Evolutionary conservation across 1,140 invertebrate species (phyloP).

Genomic region (Lucilia cuprina): DNA sequence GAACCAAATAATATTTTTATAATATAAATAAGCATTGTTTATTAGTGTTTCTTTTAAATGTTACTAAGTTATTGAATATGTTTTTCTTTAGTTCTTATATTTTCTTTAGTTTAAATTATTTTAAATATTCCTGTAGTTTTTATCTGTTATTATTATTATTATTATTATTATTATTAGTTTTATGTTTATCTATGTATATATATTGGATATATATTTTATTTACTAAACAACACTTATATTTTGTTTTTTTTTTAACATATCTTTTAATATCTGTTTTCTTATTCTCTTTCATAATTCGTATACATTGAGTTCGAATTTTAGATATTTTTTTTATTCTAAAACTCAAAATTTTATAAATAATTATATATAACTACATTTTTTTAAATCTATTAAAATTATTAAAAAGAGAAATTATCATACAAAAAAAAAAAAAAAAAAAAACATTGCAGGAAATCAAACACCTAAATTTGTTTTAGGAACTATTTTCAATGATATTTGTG

Average conservation of each 20-base stretch:
- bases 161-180: too few relatives aligned
- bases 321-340: not conserved
- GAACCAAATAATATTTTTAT: not conserved
- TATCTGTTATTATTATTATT: slow-evolving; percentile 2
- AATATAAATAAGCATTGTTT: not conserved
- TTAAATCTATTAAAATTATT: not conserved
- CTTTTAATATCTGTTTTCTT: not conserved
- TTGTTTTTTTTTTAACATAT: not conserved
- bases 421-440: not conserved
- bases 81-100: not conserved
- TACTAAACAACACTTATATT: slow-evolving; percentile 27
- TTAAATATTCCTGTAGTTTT: slow-evolving; percentile 30
- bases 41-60: not conserved
- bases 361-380: too few relatives aligned
- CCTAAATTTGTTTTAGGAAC: slow-evolving; percentile 5
- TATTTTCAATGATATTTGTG: slow-evolving; percentile 13
- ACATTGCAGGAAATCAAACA: not conserved
- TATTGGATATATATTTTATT: not conserved
- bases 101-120: not conserved
- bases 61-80: slow-evolving; percentile 21
- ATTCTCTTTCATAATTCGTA: slow-evolving; percentile 8
- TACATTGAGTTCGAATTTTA: slow-evolving; percentile 25
- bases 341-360: not conserved
- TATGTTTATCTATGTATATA: not conserved
- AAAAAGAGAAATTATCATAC: not conserved